Base-by-base conservation (phyloP, 2,113 vertebrate genomes). In the Tragelaphus scriptus region DNA sequence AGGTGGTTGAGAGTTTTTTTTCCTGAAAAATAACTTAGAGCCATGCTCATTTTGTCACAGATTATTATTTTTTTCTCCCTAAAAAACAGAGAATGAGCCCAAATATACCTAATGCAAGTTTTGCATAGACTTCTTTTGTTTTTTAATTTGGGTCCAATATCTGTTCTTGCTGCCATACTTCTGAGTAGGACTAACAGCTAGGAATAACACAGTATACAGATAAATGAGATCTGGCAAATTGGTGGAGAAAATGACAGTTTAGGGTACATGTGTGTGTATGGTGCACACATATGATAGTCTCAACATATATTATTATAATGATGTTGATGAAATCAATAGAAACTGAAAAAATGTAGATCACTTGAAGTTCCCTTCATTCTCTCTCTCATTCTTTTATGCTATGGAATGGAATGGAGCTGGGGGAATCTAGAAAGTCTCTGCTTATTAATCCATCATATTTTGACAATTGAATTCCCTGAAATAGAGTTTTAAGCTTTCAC, bases 401-500 rank as follows among this genome's bases (percentile, higher is more conserved):
- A 79, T 47, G 61, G 63, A 91, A 89, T 91, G n/a, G n/a, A 88
- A 86, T 44, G 47, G 59, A 82, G 65, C 53, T 49, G 49, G 51
- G 58, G 71, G 68, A 32, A 92, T 91, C 87, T 89, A 51, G 61
- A 93, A 87, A 91, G 56, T 23, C 58, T 89, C 86, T 85, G 84
- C 28, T 96, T 94, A 94, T 97, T 95, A 90, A 97, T 97, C 95
- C 91, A 75, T 97, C 95, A 97, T 91, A 85, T 85, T 90, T 85
- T 97, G 96, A 97, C 96, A 98, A 79, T 63, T 65, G 61, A 93
- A 93, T 97, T 97, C 96, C 93, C 97, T 96, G 98, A 97, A 98
- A 96, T 53, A 82, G 79, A 94, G 63, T 92, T 94, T 96, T 97
- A 98, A 96, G 94, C 95, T 98, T 98, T 98, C 94, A 93, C 95